phyloP scores from a whole-genome alignment of 1,140 invertebrate species.

The Heliconius melpomene region DNA sequence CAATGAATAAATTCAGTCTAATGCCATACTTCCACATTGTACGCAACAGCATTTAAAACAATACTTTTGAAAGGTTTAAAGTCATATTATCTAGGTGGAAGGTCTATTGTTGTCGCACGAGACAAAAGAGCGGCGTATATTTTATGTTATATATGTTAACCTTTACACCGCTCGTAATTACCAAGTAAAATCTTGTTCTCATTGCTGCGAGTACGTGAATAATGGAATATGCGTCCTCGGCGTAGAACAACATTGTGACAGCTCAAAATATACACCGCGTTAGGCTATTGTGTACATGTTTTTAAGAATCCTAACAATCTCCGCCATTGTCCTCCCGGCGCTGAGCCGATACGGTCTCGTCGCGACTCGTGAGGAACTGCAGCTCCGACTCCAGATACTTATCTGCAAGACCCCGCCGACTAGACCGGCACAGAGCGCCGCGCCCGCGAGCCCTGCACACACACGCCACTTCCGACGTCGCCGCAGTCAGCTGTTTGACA shows the following conservation, averaged over 20 bases:
- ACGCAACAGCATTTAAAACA: slow-evolving; percentile 4
- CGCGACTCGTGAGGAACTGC: neutral
- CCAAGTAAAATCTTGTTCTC: slow-evolving; percentile 45
- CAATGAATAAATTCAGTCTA: neutral
- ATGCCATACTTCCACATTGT: neutral
- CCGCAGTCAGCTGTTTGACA: slow-evolving; percentile 73
- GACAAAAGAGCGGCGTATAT: slow-evolving; percentile 28
- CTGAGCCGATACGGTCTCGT: slow-evolving; percentile 17
- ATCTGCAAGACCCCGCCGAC: slow-evolving; percentile 27
- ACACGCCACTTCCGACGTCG: slow-evolving; percentile 35
- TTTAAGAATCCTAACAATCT: slow-evolving; percentile 29
- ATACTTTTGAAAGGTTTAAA: slow-evolving; percentile 23
- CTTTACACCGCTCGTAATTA: slow-evolving; percentile 46
- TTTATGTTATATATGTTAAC: slow-evolving; percentile 40
- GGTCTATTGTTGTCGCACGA: slow-evolving; percentile 30
- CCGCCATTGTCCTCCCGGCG: slow-evolving; percentile 28
- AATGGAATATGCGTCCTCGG: slow-evolving; percentile 34
- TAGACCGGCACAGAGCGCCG: slow-evolving; percentile 17
- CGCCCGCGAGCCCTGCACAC: slow-evolving; percentile 12
- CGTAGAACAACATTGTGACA: slow-evolving; percentile 34
- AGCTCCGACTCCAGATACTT: slow-evolving; percentile 13
- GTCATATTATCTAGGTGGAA: slow-evolving; percentile 24
- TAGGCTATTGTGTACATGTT: slow-evolving; percentile 23
- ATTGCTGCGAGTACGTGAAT: slow-evolving; percentile 37
- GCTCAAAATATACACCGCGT: slow-evolving; percentile 17